Evolutionary conservation across 92 coral and sea anemone species (phyloP), one percentile per base, ranked within the genome.

Genomic region (Umimayanthus chanpuru): DNA sequence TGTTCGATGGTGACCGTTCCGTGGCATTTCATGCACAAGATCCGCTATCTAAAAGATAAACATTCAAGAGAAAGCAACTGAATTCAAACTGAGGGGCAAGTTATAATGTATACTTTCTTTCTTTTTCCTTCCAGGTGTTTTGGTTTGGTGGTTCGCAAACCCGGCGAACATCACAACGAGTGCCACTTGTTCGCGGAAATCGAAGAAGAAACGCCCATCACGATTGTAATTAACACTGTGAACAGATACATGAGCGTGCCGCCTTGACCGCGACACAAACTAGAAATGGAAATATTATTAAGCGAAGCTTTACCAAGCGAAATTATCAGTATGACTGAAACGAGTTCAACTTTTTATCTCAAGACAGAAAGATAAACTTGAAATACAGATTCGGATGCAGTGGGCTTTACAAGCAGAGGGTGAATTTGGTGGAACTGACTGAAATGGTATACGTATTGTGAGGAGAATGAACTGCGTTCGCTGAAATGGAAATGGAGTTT

Each of bases 121-220:
- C 79, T 39, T 75, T 10, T 38, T 40, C 47, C 44, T 75, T 75
- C 68, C 6, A 96, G 99, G 76, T 93, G 98, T 66, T 97, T 97
- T 71, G 97, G 98, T 72, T 55, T 97, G 72, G 99, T 97, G 44
- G 92, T 96, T 74, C 96, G 99, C 20, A 93, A 92, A 80, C 85
- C 90, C 1, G 98, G 96, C 44, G 96, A 94, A 80, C 95, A 93
- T 53, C 97, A 95, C 84, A 97, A 97, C 67, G 99, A 97, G 21
- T 97, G 99, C 53, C 98, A 97, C 75, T 86, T 97, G 73, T 97
- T 97, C 79, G 97, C 95, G 30, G 99, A 97, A 86, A 93, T 95
- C 89, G 95, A 92, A 66, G 88, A 92, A 23, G 92, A 95, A 47
- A 93, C 91, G 83, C 94, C 99, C 21, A 87, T 95, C 30, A 94